Conservation (phyloP, 2,113 vertebrate genomes). For the Neotragus moschatus region DNA sequence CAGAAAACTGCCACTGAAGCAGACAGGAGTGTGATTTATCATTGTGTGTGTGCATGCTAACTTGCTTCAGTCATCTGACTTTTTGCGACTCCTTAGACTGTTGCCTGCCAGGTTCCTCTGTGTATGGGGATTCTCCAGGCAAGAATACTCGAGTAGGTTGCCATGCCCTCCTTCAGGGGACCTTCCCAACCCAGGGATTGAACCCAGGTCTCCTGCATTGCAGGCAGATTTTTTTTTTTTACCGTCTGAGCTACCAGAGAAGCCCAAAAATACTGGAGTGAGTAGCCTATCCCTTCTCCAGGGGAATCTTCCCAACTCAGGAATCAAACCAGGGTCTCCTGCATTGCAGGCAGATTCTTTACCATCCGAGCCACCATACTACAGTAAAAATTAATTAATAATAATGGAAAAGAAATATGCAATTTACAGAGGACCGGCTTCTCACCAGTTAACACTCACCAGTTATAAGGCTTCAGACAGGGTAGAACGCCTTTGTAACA, state of each 20-base stretch:
- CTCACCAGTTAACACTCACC: neutral
- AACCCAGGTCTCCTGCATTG: neutral
- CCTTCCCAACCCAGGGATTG: neutral
- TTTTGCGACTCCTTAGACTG: neutral
- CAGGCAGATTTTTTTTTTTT: neutral
- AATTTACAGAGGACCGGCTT: too few relatives aligned
- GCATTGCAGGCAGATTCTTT: neutral
- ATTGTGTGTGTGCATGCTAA: neutral
- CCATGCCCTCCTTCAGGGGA: neutral
- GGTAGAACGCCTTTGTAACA: neutral
- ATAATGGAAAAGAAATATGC: neutral
- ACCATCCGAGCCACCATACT: neutral
- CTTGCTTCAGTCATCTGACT: neutral
- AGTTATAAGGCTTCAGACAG: accelerated
- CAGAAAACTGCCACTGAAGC: neutral
- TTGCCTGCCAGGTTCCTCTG: neutral
- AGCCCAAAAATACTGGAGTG: neutral
- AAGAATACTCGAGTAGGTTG: neutral
- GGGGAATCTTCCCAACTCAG: neutral
- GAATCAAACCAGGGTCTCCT: neutral
- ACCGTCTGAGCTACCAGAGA: neutral
- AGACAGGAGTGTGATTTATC: neutral
- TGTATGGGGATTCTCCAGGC: neutral
- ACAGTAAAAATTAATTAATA: neutral
- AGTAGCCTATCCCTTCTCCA: neutral